Conservation (phyloP, 2,113 vertebrate species). For the Sciurus niger region DNA sequence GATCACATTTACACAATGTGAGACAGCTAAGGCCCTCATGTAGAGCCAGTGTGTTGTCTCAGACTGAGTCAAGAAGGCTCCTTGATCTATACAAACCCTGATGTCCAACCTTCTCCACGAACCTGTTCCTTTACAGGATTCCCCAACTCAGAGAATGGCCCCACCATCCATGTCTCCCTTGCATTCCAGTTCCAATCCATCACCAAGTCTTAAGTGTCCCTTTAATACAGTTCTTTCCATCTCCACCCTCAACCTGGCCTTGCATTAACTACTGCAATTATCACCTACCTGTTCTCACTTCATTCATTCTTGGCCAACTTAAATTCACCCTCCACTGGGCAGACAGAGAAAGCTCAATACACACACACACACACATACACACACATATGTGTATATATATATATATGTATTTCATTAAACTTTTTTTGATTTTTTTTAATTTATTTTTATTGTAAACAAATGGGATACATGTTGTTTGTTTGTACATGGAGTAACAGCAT, state of each 20-base stretch:
- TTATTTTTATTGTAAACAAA: too few species aligned
- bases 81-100: not conserved
- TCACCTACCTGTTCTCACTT: not conserved
- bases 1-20: not conserved
- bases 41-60: not conserved
- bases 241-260: not conserved
- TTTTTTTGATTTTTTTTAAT: too few species aligned
- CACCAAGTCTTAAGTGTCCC: not conserved
- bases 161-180: not conserved
- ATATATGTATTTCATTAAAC: too few species aligned
- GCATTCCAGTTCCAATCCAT: slow-evolving; percentile 5
- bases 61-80: not conserved
- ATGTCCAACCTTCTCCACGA: not conserved
- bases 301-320: not conserved
- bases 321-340: not conserved
- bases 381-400: too few species aligned
- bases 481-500: too few species aligned
- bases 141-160: not conserved
- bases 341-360: not conserved
- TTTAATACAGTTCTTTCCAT: not conserved
- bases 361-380: not conserved
- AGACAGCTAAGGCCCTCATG: not conserved
- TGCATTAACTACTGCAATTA: not conserved
- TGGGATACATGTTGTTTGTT: too few species aligned
- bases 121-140: slow-evolving; percentile 8